Evolutionary conservation across 2,888 invertebrate species (phyloP).

Genomic region (Standfussiana lucernea): DNA sequence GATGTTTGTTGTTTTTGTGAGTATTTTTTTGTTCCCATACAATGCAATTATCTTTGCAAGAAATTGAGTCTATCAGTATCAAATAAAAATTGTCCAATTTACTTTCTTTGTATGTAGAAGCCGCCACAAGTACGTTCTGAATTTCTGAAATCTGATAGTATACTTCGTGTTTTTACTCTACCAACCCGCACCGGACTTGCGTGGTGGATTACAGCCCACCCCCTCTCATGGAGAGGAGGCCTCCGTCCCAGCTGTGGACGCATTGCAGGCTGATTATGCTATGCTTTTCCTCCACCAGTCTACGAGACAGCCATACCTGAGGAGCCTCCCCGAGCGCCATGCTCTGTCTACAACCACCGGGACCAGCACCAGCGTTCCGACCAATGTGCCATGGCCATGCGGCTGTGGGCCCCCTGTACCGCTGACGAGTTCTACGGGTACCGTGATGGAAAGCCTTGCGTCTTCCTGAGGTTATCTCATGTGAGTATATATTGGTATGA

Average conservation of each 20-base stretch:
- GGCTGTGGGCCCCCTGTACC: constrained; percentile 90
- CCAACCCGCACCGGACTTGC: neutral
- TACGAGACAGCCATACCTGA: constrained; percentile 86
- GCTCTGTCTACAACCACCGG: constrained; percentile 80
- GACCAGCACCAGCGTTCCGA: constrained; percentile 80
- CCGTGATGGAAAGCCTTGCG: constrained; percentile 93
- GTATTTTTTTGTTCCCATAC: neutral
- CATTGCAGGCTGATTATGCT: neutral
- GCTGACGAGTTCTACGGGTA: constrained; percentile 93
- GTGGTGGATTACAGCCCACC: neutral
- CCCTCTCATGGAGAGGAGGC: neutral
- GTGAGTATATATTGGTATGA: constrained; percentile 69
- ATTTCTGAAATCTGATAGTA: neutral
- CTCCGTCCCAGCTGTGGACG: neutral
- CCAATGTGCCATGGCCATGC: constrained; percentile 82
- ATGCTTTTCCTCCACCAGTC: constrained; percentile 65
- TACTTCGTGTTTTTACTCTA: neutral
- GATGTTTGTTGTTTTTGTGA: neutral
- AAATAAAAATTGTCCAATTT: neutral
- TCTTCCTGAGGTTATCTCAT: constrained; percentile 94
- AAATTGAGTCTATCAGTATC: neutral
- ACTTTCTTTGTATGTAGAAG: neutral
- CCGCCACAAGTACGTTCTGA: neutral
- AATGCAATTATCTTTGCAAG: neutral
- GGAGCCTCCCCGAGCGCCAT: constrained; percentile 85